Percentiles rank a stretch among this genome's conserved stretches.
Evolutionary conservation across 2,888 invertebrate genomes (phyloP).

Genomic region (Oeneis ivallda): DNA sequence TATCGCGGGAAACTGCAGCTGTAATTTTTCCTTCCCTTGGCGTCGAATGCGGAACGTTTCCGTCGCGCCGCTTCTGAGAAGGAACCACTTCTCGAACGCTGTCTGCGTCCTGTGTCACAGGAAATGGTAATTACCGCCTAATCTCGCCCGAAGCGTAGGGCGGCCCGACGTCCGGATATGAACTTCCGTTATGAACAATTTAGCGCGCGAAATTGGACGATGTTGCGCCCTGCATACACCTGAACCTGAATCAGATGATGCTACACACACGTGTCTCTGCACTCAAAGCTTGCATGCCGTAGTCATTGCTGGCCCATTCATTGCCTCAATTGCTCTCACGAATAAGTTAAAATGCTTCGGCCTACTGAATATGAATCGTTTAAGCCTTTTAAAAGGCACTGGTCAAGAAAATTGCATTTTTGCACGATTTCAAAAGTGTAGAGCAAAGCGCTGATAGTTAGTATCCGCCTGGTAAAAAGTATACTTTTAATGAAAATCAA

Average conservation of each 20-base stretch:
- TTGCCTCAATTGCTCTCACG: constrained; percentile 51
- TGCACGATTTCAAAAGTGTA: constrained; percentile 57
- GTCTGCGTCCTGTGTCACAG: constrained; percentile 75
- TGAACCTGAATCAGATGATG: constrained; percentile 62
- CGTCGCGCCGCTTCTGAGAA: constrained; percentile 48
- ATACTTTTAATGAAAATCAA: not conserved
- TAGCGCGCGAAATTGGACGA: constrained; percentile 85
- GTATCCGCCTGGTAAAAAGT: not conserved
- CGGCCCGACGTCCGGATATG: constrained; percentile 87
- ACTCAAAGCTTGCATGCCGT: constrained; percentile 44
- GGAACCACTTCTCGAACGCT: constrained; percentile 61
- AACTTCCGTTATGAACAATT: constrained; percentile 94
- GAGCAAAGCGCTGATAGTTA: constrained; percentile 35
- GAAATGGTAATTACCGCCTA: constrained; percentile 83
- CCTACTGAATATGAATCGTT: constrained; percentile 60
- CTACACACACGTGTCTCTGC: constrained; percentile 55
- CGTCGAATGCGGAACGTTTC: constrained; percentile 54
- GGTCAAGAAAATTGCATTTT: constrained; percentile 62
- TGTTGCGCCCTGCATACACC: constrained; percentile 71
- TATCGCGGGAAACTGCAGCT: constrained; percentile 45
- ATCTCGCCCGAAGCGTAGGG: constrained; percentile 79
- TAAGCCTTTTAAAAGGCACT: constrained; percentile 58
- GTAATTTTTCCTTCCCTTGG: constrained; percentile 58
- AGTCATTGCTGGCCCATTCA: constrained; percentile 58
- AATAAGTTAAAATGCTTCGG: constrained; percentile 54